Base-by-base conservation (phyloP, 2,113 vertebrate genomes). In the Platycercus adscitus region DNA sequence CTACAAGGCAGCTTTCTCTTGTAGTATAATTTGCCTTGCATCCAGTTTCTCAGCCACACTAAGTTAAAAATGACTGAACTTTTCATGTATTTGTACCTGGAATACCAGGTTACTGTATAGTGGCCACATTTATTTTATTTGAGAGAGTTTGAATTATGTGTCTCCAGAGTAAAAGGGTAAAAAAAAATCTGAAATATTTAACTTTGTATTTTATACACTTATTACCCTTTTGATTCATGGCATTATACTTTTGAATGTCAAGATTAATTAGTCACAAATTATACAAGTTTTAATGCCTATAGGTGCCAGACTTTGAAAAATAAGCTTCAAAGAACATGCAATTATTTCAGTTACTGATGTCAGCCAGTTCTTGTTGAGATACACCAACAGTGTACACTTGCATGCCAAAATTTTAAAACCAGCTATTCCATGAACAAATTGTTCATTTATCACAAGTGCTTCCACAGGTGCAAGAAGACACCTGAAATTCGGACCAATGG, bases 1-100 rank as follows among this genome's bases (percentile, higher is more conserved):
- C 53, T 68, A 49, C 18, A 86, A 64, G 80, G 44, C 10, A 78
- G 8, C 35, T 68, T 91, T 76, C 63, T 81, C 53, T 78, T 39
- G 61, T 3, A 12, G 80, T 25, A 52, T 91, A n/a, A 84, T 75
- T 44, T 96, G 81, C 44, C 58, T 93, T 91, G n/a, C 6, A 39
- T 87, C 43, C 24, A 81, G 33, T 66, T 44, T 80, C 55, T 91
- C 63, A 37, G 19, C 37, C 85, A 71, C 9, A n/a, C 11, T 39
- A 71, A 66, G 39, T 81, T 86, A 92, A 94, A 95, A 82, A 77
- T 52, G 23, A 87, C 35, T 73, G 25, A 86, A 68, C 72, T 90
- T 68, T 88, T 17, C 8, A 13, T 41, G 47, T 49, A 44, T 95
- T 96, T 89, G 69, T 61, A 37, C 16, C 20, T 46, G 16, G 13